Evolutionary conservation across 2,797 vertebrate genomes (phyloP).

Genomic region (Periophthalmus magnuspinnatus): DNA sequence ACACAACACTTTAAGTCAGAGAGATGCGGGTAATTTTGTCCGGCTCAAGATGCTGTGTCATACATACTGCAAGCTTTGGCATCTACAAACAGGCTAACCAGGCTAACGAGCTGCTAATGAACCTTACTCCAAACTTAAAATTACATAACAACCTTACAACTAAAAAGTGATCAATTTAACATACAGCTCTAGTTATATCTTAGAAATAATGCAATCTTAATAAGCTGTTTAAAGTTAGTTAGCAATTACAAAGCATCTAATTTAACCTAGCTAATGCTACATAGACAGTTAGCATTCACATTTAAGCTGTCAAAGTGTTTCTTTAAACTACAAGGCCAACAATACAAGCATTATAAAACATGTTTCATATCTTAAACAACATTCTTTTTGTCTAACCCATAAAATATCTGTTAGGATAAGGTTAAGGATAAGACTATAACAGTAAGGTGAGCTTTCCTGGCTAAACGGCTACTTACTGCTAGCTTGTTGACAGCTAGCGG

Average conservation of each 20-base stretch:
- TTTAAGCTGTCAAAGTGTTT: neutral
- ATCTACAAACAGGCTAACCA: conserved; percentile 2
- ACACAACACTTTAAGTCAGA: neutral
- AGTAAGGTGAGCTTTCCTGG: neutral
- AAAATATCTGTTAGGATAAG: neutral
- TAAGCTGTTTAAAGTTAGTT: neutral
- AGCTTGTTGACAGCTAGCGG: conserved; percentile 27
- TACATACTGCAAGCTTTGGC: neutral
- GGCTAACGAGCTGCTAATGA: neutral
- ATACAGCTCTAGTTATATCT: too few relatives aligned
- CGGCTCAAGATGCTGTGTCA: conserved; percentile 12
- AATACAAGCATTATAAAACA: neutral
- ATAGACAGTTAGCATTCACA: neutral
- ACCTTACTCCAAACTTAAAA: neutral
- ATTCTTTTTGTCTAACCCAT: neutral
- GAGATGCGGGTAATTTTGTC: neutral
- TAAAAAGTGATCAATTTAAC: too few relatives aligned
- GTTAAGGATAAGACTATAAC: neutral
- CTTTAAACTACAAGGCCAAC: neutral
- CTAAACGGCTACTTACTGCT: conserved; percentile 9
- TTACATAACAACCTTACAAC: neutral
- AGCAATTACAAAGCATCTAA: neutral
- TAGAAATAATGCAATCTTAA: neutral
- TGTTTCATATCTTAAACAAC: neutral
- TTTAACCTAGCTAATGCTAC: neutral